Conservation (phyloP, 2,113 vertebrate genomes). For the Cacatua alba region DNA sequence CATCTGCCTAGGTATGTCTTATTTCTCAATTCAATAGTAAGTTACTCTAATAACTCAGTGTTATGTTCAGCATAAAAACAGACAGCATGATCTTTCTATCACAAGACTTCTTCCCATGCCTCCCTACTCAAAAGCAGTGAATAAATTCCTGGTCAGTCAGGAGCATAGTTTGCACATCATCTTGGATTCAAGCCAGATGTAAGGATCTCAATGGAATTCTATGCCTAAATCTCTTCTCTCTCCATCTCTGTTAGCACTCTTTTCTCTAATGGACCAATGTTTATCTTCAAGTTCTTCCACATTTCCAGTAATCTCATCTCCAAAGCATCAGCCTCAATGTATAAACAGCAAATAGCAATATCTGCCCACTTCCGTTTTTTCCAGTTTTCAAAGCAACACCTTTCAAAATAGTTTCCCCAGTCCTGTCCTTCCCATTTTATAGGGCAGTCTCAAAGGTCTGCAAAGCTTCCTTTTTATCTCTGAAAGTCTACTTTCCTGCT, state of each 20-base stretch:
- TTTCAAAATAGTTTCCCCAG: background rate
- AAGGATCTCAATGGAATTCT: background rate
- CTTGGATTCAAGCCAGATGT: background rate
- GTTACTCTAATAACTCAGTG: background rate
- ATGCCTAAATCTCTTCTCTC: background rate
- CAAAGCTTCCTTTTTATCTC: background rate
- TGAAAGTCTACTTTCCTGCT: background rate
- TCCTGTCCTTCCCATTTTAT: background rate
- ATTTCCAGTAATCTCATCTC: background rate
- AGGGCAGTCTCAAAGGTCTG: background rate
- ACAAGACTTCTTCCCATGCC: background rate
- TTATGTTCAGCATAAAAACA: background rate
- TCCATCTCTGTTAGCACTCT: background rate
- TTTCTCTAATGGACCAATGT: rapidly evolving
- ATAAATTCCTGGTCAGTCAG: background rate
- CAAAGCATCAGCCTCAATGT: background rate
- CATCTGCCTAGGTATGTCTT: background rate
- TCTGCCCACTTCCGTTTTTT: background rate
- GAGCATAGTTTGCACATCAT: background rate
- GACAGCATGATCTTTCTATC: background rate
- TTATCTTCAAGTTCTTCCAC: background rate
- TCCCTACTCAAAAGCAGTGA: background rate
- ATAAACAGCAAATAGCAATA: background rate
- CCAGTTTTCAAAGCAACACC: background rate
- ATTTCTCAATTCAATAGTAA: background rate